These are phyloP conservation scores for Isichthys henryi DNA, from an alignment of 2,113 vertebrate genomes.

Conservation along the genomic window DNA sequence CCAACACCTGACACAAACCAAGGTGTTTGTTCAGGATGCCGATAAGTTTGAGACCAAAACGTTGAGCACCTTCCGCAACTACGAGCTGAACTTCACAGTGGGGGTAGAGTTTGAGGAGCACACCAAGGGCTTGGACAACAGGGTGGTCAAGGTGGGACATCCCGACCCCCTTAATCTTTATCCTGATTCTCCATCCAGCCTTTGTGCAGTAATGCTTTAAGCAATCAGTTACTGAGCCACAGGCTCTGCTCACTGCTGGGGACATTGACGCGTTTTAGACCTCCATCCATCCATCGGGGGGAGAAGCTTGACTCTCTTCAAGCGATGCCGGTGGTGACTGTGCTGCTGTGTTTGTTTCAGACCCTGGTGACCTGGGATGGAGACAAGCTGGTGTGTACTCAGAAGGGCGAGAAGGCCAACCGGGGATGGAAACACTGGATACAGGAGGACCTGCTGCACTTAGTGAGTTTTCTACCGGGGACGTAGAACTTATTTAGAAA, in stretches of 20 bases:
- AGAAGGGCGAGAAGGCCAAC: constrained; percentile 89
- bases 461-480: constrained; percentile 63
- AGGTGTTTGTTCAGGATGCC: constrained; percentile 78
- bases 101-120: constrained; percentile 87
- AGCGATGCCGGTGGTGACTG: neutral
- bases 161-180: too few relatives aligned
- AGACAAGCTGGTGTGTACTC: constrained; percentile 76
- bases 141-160: constrained; percentile 68
- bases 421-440: constrained; percentile 94
- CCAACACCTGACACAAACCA: constrained; percentile 75
- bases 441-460: constrained; percentile 76
- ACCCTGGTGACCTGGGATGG: constrained; percentile 82
- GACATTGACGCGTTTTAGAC: neutral
- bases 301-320: neutral
- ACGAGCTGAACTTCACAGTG: constrained; percentile 74
- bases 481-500: neutral
- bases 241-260: neutral
- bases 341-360: constrained; percentile 47
- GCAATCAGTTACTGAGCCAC: neutral
- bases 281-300: neutral
- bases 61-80: constrained; percentile 88
- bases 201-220: neutral
- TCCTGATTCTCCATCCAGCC: neutral
- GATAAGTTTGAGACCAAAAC: constrained; percentile 85
- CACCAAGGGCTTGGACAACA: constrained; percentile 80